These are phyloP conservation scores for Camptogramma bilineatum DNA, from an alignment of 2,888 invertebrate species.

Conservation along the genomic window DNA sequence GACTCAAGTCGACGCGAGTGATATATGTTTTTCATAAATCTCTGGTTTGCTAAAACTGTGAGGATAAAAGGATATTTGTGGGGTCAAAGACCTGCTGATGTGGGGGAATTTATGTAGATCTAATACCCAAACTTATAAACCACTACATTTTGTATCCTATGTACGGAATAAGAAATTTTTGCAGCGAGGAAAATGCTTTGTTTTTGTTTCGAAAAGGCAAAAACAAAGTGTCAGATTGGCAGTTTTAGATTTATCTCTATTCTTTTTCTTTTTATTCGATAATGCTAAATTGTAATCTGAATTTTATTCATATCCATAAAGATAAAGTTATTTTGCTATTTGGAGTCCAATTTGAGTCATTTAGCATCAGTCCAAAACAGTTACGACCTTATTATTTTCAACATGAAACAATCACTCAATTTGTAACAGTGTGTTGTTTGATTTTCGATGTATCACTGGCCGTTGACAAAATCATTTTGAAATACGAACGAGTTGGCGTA, in stretches of 20 bases:
- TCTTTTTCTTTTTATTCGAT: too few relatives aligned
- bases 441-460: conserved; percentile 25
- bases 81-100: conserved; percentile 47
- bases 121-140: conserved; percentile 30
- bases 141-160: conserved; percentile 26
- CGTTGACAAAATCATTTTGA: conserved; percentile 15
- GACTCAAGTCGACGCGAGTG: conserved; percentile 53
- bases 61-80: conserved; percentile 53
- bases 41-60: conserved; percentile 60
- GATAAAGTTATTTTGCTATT: background rate
- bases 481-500: conserved; percentile 12
- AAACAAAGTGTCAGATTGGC: background rate
- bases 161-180: background rate
- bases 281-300: too few relatives aligned
- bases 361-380: conserved; percentile 37
- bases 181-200: background rate
- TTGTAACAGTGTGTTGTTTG: conserved; percentile 24
- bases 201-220: background rate
- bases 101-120: conserved; percentile 37
- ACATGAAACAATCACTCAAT: conserved; percentile 35
- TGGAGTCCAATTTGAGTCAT: conserved; percentile 35
- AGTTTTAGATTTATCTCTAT: background rate
- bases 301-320: background rate
- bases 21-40: conserved; percentile 71
- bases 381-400: conserved; percentile 22